Percentiles rank a stretch among this genome's conserved stretches.
Conservation (phyloP, 2,888 invertebrate genomes). For the Hirtodrosophila cameraria region DNA sequence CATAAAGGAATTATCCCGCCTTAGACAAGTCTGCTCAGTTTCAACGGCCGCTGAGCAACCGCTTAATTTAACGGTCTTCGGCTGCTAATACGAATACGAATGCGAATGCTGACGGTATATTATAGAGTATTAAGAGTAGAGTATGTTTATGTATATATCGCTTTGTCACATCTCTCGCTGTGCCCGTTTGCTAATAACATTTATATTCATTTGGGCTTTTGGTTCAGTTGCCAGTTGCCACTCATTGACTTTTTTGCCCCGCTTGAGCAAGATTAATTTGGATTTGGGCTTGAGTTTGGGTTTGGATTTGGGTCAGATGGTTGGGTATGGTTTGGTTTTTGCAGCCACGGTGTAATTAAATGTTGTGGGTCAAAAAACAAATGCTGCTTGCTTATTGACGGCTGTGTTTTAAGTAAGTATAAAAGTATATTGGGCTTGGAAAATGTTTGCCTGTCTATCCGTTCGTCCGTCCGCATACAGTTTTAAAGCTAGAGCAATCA, state of each 20-base stretch:
- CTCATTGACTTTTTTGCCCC: conserved; percentile 42
- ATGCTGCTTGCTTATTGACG: too few species aligned
- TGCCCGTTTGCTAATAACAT: conserved; percentile 33
- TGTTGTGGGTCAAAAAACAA: too few species aligned
- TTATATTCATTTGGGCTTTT: conserved; percentile 64
- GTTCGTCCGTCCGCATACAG: too few species aligned
- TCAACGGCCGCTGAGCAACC: conserved; percentile 22
- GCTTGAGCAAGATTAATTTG: conserved; percentile 39
- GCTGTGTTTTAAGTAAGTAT: too few species aligned
- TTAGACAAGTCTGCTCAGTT: conserved; percentile 13
- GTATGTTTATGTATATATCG: too few species aligned
- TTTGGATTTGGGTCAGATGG: too few species aligned
- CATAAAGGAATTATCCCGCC: conserved; percentile 23
- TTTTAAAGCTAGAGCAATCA: too few species aligned
- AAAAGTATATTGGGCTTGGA: too few species aligned
- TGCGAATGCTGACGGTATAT: not conserved
- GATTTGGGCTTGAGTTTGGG: not conserved
- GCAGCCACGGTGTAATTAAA: too few species aligned
- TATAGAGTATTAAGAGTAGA: too few species aligned
- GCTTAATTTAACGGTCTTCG: conserved; percentile 24
- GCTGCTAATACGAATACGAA: conserved; percentile 10
- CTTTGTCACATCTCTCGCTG: conserved; percentile 24
- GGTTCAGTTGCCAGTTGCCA: conserved; percentile 29
- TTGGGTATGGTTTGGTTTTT: too few species aligned
- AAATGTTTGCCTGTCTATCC: too few species aligned